Percentiles rank a stretch among this genome's conserved stretches.
Evolutionary conservation across 1,140 invertebrate genomes (phyloP).

Genomic region (Eriosoma lanigerum): DNA sequence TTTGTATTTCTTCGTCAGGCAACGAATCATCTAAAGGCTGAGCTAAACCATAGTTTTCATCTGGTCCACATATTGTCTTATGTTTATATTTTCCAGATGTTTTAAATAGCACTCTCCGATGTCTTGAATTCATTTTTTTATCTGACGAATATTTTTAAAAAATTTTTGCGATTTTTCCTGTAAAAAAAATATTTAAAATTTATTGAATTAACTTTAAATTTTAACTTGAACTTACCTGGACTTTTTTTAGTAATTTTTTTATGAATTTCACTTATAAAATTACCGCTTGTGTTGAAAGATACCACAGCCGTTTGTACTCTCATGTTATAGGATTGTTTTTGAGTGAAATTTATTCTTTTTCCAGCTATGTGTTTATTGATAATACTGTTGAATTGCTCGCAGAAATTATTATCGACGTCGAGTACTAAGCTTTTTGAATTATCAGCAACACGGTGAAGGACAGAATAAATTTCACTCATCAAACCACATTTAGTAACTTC

Average conservation of each 20-base stretch:
- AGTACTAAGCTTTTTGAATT: background rate
- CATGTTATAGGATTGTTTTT: background rate
- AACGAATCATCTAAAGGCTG: background rate
- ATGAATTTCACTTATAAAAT: background rate
- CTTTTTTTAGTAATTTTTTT: constrained; percentile 12
- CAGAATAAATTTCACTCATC: background rate
- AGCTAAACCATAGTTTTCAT: constrained; percentile 26
- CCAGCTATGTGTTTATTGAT: too few species aligned
- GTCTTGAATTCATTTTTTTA: constrained; percentile 9
- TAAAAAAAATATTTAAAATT: background rate
- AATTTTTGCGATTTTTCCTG: constrained; percentile 6
- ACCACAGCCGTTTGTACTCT: constrained; percentile 11
- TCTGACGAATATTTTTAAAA: constrained; percentile 2
- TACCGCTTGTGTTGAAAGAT: background rate
- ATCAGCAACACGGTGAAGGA: background rate
- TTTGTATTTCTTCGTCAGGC: background rate
- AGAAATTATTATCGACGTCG: constrained; percentile 10
- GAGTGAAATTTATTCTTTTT: constrained; percentile 18
- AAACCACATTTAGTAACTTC: background rate
- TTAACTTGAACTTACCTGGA: too few species aligned
- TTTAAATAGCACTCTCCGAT: background rate
- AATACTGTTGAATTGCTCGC: too few species aligned
- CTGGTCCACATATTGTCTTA: background rate
- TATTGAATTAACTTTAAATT: too few species aligned
- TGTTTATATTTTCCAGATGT: background rate